Percentiles rank a stretch among this genome's conserved stretches.
Conservation (phyloP, 2,797 vertebrate genomes). For the Tokudaia tokunoshimensis region DNA sequence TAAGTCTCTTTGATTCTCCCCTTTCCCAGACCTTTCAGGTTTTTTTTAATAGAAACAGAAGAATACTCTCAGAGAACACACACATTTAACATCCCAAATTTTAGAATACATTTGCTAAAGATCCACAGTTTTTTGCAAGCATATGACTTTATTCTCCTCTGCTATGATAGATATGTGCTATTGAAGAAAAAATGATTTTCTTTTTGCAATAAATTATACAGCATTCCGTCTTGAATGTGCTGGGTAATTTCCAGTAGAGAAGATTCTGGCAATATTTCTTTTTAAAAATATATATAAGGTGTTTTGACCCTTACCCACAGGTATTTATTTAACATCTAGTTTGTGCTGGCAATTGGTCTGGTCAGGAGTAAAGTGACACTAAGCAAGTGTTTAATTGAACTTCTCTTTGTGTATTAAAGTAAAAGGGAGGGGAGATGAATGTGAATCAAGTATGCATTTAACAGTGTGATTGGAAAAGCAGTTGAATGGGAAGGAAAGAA, state of each 20-base stretch:
- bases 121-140: conserved; percentile 57
- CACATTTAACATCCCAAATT: conserved; percentile 69
- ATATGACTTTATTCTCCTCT: conserved; percentile 71
- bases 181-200: conserved; percentile 75
- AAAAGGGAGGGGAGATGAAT: neutral
- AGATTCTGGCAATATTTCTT: conserved; percentile 47
- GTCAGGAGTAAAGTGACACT: neutral
- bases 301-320: neutral
- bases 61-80: conserved; percentile 61
- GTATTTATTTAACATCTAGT: conserved; percentile 64
- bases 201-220: conserved; percentile 76
- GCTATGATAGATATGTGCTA: conserved; percentile 66
- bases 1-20: conserved; percentile 37
- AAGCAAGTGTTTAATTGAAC: neutral
- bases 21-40: conserved; percentile 28
- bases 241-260: conserved; percentile 61
- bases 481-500: neutral
- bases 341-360: neutral
- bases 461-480: neutral
- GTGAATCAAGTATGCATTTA: neutral
- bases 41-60: conserved; percentile 76
- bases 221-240: conserved; percentile 53
- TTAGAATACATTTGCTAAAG: conserved; percentile 72
- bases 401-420: neutral
- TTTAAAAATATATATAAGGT: neutral